Conservation (phyloP, 2,888 invertebrate species). For the Ypsolopha sequella region DNA sequence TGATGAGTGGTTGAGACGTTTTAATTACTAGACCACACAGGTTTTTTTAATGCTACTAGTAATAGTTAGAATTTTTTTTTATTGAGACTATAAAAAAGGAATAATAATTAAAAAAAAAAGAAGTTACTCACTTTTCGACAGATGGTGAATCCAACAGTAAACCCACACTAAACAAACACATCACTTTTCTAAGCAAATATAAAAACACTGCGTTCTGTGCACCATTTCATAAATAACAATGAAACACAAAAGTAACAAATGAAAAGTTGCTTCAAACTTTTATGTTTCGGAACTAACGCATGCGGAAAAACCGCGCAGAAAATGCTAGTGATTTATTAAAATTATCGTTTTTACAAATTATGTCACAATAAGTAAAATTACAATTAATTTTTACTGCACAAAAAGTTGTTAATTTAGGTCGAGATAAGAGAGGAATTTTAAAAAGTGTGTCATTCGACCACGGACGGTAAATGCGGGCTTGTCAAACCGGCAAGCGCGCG, state of each 20-base stretch:
- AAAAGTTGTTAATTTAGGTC: neutral
- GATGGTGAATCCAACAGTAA: slow-evolving; percentile 48
- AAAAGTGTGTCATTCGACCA: slow-evolving; percentile 45
- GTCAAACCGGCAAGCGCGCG: slow-evolving; percentile 20
- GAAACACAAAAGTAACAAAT: slow-evolving; percentile 19
- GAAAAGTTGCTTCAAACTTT: neutral
- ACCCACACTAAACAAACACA: slow-evolving; percentile 51
- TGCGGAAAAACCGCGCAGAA: neutral
- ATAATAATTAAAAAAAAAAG: neutral
- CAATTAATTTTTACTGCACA: neutral
- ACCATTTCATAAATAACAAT: slow-evolving; percentile 23
- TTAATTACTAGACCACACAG: no score
- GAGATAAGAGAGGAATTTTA: slow-evolving; percentile 18
- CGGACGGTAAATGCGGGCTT: slow-evolving; percentile 42
- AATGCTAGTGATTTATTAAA: neutral
- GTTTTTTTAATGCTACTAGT: no score
- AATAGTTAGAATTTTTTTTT: no score
- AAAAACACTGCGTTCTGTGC: slow-evolving; percentile 38
- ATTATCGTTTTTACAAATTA: no score
- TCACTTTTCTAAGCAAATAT: slow-evolving; percentile 32
- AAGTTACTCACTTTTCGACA: slow-evolving; percentile 59
- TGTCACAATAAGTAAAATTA: no score
- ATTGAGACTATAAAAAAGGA: no score
- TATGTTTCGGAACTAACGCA: neutral
- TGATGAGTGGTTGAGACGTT: no score